These are phyloP conservation scores for Ginglymostoma cirratum DNA, from an alignment of 2,113 vertebrate species.

Conservation along the genomic window DNA sequence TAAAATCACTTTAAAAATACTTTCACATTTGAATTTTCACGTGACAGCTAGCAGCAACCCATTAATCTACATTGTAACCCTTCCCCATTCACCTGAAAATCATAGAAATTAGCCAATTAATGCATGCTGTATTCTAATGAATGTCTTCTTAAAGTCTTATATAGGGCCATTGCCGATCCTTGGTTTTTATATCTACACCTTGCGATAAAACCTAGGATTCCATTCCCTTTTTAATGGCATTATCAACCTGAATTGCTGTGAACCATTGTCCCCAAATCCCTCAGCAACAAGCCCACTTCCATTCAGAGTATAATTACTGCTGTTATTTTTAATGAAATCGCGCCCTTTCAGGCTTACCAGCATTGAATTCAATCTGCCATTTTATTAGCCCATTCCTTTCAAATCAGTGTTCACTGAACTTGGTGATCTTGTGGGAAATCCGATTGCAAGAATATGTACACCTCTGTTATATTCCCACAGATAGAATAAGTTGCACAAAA, in stretches of 20 bases:
- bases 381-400: background rate
- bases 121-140: background rate
- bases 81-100: background rate
- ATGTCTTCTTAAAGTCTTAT: background rate
- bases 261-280: background rate
- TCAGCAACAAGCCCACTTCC: background rate
- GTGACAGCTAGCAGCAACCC: background rate
- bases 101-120: background rate
- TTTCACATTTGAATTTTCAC: background rate
- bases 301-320: background rate
- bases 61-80: background rate
- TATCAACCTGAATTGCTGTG: background rate
- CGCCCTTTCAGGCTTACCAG: background rate
- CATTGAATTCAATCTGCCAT: background rate
- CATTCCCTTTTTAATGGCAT: background rate
- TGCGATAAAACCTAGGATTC: background rate
- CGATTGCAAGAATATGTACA: background rate
- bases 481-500: background rate
- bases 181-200: background rate
- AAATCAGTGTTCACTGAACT: background rate
- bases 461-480: background rate
- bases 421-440: background rate
- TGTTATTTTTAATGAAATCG: background rate
- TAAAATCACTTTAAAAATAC: background rate
- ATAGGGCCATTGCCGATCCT: background rate